Conservation (phyloP, 2,797 vertebrate genomes). For the Syncerus caffer region DNA sequence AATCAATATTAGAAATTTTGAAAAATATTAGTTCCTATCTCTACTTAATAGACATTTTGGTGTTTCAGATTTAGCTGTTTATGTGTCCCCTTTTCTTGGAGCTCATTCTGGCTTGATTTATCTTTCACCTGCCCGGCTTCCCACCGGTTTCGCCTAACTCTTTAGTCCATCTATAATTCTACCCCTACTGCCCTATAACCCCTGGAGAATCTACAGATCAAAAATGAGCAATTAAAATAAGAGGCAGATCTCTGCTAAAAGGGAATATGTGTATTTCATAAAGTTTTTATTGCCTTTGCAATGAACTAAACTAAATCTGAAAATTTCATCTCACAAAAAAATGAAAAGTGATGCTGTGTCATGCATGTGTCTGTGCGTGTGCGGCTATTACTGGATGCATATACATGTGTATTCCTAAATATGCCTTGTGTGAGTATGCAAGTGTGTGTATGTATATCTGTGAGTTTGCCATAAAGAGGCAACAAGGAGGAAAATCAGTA, state of each 20-base stretch:
- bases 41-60: slow-evolving; percentile 43
- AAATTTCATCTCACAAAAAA: not conserved
- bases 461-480: not conserved
- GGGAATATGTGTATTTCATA: slow-evolving; percentile 53
- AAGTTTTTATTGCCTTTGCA: slow-evolving; percentile 5
- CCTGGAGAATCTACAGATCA: slow-evolving; percentile 35
- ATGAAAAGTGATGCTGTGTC: not conserved
- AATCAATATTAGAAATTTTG: slow-evolving; percentile 76
- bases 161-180: slow-evolving; percentile 3
- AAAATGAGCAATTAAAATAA: slow-evolving; percentile 65
- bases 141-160: not conserved
- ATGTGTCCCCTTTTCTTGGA: not conserved
- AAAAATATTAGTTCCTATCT: slow-evolving; percentile 61
- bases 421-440: not conserved
- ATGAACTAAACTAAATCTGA: slow-evolving; percentile 8
- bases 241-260: slow-evolving; percentile 50
- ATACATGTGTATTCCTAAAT: not conserved
- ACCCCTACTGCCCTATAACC: not conserved
- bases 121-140: slow-evolving; percentile 1
- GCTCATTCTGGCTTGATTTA: slow-evolving; percentile 21
- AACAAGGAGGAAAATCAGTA: not conserved
- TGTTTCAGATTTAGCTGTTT: slow-evolving; percentile 23
- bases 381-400: not conserved
- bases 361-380: not conserved
- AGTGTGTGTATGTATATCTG: not conserved